Evolutionary conservation across 2,888 invertebrate species (phyloP).

Genomic region (Calliphora vomitoria): DNA sequence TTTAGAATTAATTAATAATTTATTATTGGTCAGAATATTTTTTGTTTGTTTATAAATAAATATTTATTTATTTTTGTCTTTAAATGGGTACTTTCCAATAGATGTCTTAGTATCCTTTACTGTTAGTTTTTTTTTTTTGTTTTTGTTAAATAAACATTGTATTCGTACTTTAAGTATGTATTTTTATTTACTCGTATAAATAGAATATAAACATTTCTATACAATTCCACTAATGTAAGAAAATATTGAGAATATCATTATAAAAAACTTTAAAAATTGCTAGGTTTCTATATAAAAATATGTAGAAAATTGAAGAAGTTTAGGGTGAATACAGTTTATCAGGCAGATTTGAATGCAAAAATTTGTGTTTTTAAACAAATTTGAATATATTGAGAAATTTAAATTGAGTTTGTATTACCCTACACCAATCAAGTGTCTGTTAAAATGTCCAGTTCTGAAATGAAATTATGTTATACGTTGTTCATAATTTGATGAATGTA

Average conservation of each 20-base stretch:
- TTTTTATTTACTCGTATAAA: slow-evolving; percentile 16
- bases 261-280: slow-evolving; percentile 36
- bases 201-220: slow-evolving; percentile 34
- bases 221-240: slow-evolving; percentile 54
- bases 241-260: slow-evolving; percentile 46
- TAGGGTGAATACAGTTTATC: not conserved
- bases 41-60: slow-evolving; percentile 25
- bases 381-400: not conserved
- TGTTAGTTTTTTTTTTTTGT: not conserved
- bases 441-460: too few species aligned
- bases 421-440: not conserved
- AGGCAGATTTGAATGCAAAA: slow-evolving; percentile 26
- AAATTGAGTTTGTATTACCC: not conserved
- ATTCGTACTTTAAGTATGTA: slow-evolving; percentile 9
- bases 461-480: too few species aligned
- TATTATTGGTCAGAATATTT: slow-evolving; percentile 71
- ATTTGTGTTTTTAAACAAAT: slow-evolving; percentile 20
- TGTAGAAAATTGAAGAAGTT: slow-evolving; percentile 37
- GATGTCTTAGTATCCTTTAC: not conserved
- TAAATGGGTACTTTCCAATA: not conserved
- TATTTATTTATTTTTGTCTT: not conserved
- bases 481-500: too few species aligned
- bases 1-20: slow-evolving; percentile 68
- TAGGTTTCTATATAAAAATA: slow-evolving; percentile 33
- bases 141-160: slow-evolving; percentile 9